Conservation (phyloP, 92 coral and sea anemone genomes). For the Porites divaricata region DNA sequence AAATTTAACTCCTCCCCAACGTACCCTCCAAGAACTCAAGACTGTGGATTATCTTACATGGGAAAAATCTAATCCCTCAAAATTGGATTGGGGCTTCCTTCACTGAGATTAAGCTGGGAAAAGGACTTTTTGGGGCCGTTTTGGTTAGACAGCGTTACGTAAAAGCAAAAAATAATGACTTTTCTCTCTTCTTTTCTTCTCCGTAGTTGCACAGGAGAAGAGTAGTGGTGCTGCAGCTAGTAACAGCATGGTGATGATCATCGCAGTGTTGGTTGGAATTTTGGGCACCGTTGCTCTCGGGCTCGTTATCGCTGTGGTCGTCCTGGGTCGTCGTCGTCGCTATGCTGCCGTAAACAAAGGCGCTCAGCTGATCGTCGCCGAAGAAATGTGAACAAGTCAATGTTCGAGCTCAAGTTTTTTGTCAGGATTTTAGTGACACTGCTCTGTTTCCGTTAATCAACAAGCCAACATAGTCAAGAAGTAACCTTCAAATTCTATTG, state of each 20-base stretch:
- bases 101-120: no score
- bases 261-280: constrained; percentile 34
- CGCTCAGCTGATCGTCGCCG: constrained; percentile 10
- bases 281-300: constrained; percentile 26
- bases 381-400: constrained; percentile 14
- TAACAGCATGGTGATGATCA: constrained; percentile 14
- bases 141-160: no score
- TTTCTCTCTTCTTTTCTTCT: no score
- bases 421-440: background rate
- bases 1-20: no score
- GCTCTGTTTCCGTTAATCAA: background rate
- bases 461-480: no score
- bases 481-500: no score
- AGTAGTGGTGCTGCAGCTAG: background rate
- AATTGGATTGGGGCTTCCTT: no score
- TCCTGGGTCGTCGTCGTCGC: constrained; percentile 25
- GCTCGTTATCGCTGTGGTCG: constrained; percentile 13
- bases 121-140: no score
- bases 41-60: no score
- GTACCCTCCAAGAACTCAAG: no score
- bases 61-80: no score
- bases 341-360: constrained; percentile 11
- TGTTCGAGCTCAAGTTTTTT: background rate
- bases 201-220: background rate
- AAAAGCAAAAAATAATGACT: background rate